These are phyloP conservation scores for Eremophila alpestris DNA, from an alignment of 2,797 vertebrate genomes.

Conservation along the genomic window DNA sequence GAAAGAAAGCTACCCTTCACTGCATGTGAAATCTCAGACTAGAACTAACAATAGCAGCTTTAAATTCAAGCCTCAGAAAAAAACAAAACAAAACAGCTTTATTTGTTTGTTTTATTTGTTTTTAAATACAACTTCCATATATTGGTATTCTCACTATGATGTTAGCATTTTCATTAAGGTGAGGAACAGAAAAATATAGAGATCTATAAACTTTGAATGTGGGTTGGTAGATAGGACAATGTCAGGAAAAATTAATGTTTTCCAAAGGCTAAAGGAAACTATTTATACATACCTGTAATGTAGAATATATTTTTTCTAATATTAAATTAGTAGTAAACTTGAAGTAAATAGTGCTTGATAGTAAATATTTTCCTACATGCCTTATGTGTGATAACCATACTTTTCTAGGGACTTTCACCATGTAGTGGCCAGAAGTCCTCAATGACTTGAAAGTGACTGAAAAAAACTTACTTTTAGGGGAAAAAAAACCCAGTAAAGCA, in stretches of 20 bases:
- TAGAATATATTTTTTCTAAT: not conserved
- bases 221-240: not conserved
- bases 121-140: not conserved
- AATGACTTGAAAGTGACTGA: not conserved
- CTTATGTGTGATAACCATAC: not conserved
- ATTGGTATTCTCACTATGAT: not conserved
- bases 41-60: not conserved
- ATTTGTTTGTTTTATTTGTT: not conserved
- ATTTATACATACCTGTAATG: not conserved
- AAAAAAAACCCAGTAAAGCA: fast-evolving
- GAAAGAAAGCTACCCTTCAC: not conserved
- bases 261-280: not conserved
- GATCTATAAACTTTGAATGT: not conserved
- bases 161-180: not conserved
- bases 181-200: not conserved
- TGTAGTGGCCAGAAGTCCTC: not conserved
- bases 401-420: not conserved
- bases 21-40: not conserved
- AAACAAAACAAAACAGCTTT: not conserved
- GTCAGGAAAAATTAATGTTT: not conserved
- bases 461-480: not conserved
- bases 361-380: not conserved
- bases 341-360: not conserved
- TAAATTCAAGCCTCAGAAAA: not conserved
- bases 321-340: not conserved